Conservation (phyloP, 2,888 invertebrate species). For the Thymelicus acteon region DNA sequence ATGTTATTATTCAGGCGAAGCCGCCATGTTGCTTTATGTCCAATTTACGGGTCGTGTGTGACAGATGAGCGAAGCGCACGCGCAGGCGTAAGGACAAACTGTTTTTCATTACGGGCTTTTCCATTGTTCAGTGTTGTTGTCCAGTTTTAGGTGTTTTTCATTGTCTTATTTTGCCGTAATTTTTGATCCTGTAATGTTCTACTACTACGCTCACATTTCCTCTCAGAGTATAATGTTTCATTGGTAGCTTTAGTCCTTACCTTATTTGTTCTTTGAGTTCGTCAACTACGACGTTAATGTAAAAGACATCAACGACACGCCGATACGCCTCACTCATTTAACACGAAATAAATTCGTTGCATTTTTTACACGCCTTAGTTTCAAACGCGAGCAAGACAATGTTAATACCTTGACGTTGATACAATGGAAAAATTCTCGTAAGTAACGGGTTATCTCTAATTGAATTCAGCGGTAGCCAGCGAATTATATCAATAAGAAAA, state of each 20-base stretch:
- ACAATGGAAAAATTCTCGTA: constrained; percentile 64
- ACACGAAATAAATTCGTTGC: not conserved
- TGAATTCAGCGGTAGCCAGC: constrained; percentile 67
- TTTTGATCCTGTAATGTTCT: not conserved
- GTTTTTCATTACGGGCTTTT: constrained; percentile 35
- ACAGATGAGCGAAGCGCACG: constrained; percentile 51
- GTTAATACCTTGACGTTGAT: constrained; percentile 41
- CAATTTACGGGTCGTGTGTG: constrained; percentile 57
- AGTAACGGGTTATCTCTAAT: constrained; percentile 69
- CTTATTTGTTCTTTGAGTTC: not conserved
- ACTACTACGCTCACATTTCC: not conserved
- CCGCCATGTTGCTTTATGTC: constrained; percentile 56
- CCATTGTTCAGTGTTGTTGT: not conserved
- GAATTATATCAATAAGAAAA: constrained; percentile 76
- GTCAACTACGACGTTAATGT: not conserved
- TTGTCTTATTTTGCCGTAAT: not conserved
- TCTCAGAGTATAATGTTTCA: not conserved
- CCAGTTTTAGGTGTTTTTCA: not conserved
- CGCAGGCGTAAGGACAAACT: constrained; percentile 40
- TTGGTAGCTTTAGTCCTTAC: too few relatives aligned
- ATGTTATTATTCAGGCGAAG: constrained; percentile 56
- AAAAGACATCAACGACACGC: constrained; percentile 60
- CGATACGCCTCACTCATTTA: constrained; percentile 2
- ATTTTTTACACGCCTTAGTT: not conserved
- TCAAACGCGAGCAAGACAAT: constrained; percentile 1